A percentile compares a stretch with the other conserved stretches of the same genome.
Evolutionary conservation across 1,140 invertebrate species (phyloP).

Genomic region (Subanguina moxae): DNA sequence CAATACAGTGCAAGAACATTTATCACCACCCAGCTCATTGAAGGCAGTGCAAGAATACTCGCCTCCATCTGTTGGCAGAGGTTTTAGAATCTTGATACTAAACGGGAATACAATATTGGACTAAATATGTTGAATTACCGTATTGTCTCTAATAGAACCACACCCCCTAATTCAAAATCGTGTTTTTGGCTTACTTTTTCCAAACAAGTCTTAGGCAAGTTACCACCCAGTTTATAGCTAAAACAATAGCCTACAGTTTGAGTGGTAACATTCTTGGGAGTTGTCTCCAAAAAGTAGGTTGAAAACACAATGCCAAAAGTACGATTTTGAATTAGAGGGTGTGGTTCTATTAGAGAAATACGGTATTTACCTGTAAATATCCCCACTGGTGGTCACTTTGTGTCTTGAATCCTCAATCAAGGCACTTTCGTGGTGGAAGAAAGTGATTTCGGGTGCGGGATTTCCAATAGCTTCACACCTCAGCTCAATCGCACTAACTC

Average conservation of each 20-base stretch:
- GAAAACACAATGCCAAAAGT: no score
- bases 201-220: no score
- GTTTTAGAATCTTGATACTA: constrained; percentile 45
- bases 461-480: constrained; percentile 81
- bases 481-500: constrained; percentile 70
- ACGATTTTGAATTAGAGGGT: no score
- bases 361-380: constrained; percentile 30
- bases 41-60: constrained; percentile 90
- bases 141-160: no score
- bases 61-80: constrained; percentile 66
- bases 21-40: constrained; percentile 68
- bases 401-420: constrained; percentile 56
- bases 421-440: constrained; percentile 68
- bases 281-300: no score
- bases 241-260: no score
- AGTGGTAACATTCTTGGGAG: no score
- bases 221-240: no score
- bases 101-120: background rate
- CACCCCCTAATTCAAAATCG: no score
- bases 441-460: constrained; percentile 83
- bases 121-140: background rate
- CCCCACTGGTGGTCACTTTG: constrained; percentile 36
- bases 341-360: no score
- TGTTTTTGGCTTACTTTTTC: no score
- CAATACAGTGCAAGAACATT: constrained; percentile 62